Conservation (phyloP, 2,888 invertebrate species). For the Drosophila gaucha region DNA sequence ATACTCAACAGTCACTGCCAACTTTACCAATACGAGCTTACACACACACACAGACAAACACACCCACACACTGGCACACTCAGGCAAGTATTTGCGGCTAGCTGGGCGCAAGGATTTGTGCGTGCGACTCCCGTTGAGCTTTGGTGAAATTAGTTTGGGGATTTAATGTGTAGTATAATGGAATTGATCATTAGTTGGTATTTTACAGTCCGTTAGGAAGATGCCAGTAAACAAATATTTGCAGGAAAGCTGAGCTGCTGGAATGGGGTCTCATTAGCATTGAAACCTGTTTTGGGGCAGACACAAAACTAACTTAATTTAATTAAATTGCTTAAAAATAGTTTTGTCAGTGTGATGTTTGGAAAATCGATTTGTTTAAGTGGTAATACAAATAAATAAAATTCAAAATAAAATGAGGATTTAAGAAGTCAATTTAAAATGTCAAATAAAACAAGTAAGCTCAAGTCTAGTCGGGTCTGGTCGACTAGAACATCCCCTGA, state of each 20-base stretch:
- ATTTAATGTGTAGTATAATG: conserved; percentile 62
- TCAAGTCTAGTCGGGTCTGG: no score
- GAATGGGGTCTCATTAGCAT: conserved; percentile 17
- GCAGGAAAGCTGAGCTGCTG: background rate
- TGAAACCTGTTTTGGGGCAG: background rate
- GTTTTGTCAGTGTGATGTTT: background rate
- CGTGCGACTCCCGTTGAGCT: conserved; percentile 43
- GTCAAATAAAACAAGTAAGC: no score
- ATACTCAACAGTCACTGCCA: conserved; percentile 31
- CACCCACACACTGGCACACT: background rate
- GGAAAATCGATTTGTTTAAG: background rate
- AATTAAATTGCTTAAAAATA: conserved; percentile 7
- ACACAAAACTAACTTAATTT: background rate
- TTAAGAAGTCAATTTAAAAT: no score
- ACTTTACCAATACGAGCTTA: conserved; percentile 15
- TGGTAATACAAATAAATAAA: no score
- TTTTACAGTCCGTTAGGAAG: conserved; percentile 7
- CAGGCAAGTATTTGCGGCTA: background rate
- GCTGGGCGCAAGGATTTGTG: conserved; percentile 10
- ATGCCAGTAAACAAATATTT: conserved; percentile 21
- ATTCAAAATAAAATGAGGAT: background rate
- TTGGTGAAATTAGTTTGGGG: conserved; percentile 62
- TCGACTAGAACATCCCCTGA: no score
- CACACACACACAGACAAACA: background rate
- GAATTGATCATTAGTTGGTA: conserved; percentile 62